phyloP scores from a whole-genome alignment of 2,113 vertebrate genomes.

The Sinocyclocheilus grahami region DNA sequence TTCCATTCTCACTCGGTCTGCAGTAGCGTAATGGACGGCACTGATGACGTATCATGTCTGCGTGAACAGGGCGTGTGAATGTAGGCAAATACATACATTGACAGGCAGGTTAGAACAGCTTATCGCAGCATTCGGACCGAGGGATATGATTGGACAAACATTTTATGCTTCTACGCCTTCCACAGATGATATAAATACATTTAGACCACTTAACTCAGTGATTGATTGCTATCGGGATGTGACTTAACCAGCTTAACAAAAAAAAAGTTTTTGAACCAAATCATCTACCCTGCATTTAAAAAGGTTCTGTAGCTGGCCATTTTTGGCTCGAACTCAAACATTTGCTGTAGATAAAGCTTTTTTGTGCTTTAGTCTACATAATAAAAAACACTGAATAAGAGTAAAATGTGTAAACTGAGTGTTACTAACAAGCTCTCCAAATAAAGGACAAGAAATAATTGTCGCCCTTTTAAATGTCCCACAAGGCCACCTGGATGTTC shows the following conservation, averaged over 20 bases:
- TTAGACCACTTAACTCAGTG: not conserved
- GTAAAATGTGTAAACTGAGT: not conserved
- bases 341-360: not conserved
- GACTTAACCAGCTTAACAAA: not conserved
- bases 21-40: too few relatives aligned
- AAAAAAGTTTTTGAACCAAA: not conserved
- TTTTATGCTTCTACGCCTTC: too few relatives aligned
- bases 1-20: too few relatives aligned
- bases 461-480: not conserved
- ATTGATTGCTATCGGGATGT: too few relatives aligned
- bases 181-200: not conserved
- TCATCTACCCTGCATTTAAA: not conserved
- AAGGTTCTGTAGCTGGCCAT: not conserved
- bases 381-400: not conserved
- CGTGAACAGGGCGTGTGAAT: too few relatives aligned
- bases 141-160: too few relatives aligned
- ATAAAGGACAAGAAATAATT: not conserved
- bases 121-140: too few relatives aligned
- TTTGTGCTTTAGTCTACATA: not conserved
- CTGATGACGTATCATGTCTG: too few relatives aligned
- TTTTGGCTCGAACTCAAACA: not conserved
- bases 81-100: too few relatives aligned
- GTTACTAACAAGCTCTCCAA: conserved; percentile 5
- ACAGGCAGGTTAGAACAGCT: too few relatives aligned
- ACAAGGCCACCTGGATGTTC: conserved; percentile 1